Base-by-base conservation (phyloP, 2,797 vertebrate species). In the Crocidura indochinensis region DNA sequence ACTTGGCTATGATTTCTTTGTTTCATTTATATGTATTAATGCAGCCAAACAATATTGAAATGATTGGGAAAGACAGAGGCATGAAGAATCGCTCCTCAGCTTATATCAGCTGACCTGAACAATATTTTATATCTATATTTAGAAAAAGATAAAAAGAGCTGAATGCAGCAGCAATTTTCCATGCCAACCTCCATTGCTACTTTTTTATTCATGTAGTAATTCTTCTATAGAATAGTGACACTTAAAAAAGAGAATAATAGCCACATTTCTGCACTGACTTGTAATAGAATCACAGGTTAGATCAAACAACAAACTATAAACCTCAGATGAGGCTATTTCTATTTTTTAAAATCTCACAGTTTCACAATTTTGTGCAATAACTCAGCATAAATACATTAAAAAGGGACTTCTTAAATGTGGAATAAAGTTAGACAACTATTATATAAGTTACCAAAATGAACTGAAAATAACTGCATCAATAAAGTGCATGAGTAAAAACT, bases 111-210 rank as follows among this genome's bases (percentile, higher is more conserved):
- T 96, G 95, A 94, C 87, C 79, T 86, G 87, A 89, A 95, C 72
- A 88, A 78, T 93, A 65, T 86, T 95, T 38, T 88, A 76, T 82
- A 95, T 71, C 87, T 96, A 96, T 91, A 95, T 95, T 95, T 97
- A 95, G 92, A 95, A 96, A 91, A 94, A 90, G 89, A 92, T 96
- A 95, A 95, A 96, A 91, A 91, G 93, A 97, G 94, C 74, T 73
- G 94, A 95, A 62, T 84, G 86, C 92, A 95, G 72, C 19, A 69
- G 91, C 92, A 97, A 93, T 93, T 96, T 96, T 78, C 82, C 60
- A 88, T 62, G 67, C 87, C 67, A 95, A 29, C 91, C 96, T 97
- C 92, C n/a, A 68, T 74, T 94, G 94, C 31, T 15, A 77, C 87
- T 91, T 65, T 44, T 89, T 90, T 88, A 91, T 88, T 82, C 62